Conservation (phyloP, 1,140 invertebrate species). For the Homalodisca vitripennis region DNA sequence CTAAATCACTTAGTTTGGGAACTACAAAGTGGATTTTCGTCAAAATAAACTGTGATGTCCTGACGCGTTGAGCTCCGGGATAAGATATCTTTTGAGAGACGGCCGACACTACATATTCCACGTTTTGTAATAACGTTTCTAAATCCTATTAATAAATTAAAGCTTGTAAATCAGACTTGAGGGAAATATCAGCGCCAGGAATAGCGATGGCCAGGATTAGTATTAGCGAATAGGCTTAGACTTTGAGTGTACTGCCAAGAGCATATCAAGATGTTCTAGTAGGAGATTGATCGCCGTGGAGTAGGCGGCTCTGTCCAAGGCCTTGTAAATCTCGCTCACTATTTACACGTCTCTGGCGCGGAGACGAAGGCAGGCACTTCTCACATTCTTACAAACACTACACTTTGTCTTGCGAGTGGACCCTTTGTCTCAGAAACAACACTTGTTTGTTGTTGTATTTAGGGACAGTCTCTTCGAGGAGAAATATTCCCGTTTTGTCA, state of each 20-base stretch:
- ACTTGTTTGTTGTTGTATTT: conserved; percentile 23
- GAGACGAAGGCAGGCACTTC: not conserved
- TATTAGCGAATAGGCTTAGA: conserved; percentile 25
- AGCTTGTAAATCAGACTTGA: conserved; percentile 5
- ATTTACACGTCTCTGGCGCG: conserved; percentile 20
- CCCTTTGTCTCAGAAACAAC: not conserved
- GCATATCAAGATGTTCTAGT: not conserved
- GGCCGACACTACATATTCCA: not conserved
- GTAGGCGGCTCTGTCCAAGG: conserved; percentile 8
- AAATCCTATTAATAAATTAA: conserved; percentile 23
- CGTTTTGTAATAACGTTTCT: conserved; percentile 1
- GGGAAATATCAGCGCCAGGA: conserved; percentile 19
- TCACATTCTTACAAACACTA: conserved; percentile 8
- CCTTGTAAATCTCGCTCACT: conserved; percentile 1
- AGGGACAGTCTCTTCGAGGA: not conserved
- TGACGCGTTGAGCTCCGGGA: too few relatives aligned
- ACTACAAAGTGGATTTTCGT: too few relatives aligned
- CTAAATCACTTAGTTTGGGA: too few relatives aligned
- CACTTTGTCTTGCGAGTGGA: not conserved
- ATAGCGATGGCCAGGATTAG: conserved; percentile 14
- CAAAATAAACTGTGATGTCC: too few relatives aligned
- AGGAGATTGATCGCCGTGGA: not conserved
- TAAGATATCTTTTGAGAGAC: not conserved
- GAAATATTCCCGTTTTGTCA: too few relatives aligned
- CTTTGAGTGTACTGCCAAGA: conserved; percentile 9